Conservation (phyloP, 2,113 vertebrate genomes). For the Nansenia antarctica region DNA sequence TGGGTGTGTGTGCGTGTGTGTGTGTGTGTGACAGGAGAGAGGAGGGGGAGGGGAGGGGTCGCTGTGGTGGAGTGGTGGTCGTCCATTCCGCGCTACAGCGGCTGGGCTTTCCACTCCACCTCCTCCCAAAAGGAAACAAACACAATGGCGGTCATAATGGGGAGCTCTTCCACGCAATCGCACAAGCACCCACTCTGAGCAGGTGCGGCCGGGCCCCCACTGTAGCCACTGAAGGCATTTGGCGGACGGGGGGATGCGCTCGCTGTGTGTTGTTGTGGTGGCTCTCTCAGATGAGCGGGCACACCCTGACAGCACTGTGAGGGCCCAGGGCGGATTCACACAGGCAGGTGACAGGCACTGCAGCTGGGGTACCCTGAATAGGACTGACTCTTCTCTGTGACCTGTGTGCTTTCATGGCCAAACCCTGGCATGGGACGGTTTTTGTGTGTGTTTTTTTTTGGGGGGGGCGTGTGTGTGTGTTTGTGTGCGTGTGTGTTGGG, state of each 20-base stretch:
- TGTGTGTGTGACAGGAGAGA: slow-evolving; percentile 44
- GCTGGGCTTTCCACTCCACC: slow-evolving; percentile 70
- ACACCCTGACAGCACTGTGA: slow-evolving; percentile 8
- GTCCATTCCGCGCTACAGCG: slow-evolving; percentile 49
- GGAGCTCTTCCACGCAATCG: slow-evolving; percentile 59
- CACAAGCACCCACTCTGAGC: slow-evolving; percentile 55
- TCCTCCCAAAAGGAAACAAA: slow-evolving; percentile 61
- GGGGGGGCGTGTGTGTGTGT: slow-evolving; percentile 18
- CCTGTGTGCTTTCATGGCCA: slow-evolving; percentile 9
- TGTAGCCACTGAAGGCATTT: slow-evolving; percentile 44
- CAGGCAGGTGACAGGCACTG: slow-evolving; percentile 57
- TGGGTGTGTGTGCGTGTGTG: slow-evolving; percentile 1
- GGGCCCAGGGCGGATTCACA: slow-evolving; percentile 1
- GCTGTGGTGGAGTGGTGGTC: too few relatives aligned
- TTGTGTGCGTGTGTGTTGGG: slow-evolving; percentile 8
- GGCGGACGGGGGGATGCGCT: slow-evolving; percentile 20
- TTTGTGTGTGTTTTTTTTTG: slow-evolving; percentile 22
- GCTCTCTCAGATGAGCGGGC: background rate
- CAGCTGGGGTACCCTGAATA: slow-evolving; percentile 60
- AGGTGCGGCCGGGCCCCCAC: slow-evolving; percentile 60
- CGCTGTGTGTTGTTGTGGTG: slow-evolving; percentile 1
- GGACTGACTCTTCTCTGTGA: slow-evolving; percentile 36
- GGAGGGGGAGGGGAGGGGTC: slow-evolving; percentile 51
- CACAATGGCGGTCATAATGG: slow-evolving; percentile 68
- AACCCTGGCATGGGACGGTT: background rate